Evolutionary conservation across 1,140 invertebrate species (phyloP).

Genomic region (Anoplolepis gracilipes): DNA sequence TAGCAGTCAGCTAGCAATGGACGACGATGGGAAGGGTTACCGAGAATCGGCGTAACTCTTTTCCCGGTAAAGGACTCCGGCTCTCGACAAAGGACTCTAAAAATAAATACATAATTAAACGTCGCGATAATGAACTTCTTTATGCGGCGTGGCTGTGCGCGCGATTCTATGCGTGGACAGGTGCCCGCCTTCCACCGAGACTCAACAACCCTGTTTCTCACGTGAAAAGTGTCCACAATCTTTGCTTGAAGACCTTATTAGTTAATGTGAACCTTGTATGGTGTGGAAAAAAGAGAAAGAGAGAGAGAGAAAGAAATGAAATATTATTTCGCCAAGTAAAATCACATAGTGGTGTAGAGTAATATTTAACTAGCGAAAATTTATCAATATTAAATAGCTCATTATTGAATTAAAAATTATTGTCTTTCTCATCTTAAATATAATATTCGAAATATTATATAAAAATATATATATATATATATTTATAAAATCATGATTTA

Average conservation of each 20-base stretch:
- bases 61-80: slow-evolving; percentile 77
- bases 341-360: no score
- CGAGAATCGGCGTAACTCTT: slow-evolving; percentile 82
- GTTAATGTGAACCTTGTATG: background rate
- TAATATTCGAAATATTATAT: no score
- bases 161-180: slow-evolving; percentile 43
- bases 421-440: no score
- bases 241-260: slow-evolving; percentile 6
- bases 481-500: no score
- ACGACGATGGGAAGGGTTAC: slow-evolving; percentile 75
- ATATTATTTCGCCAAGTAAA: background rate
- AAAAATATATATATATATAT: no score
- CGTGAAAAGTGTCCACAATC: background rate
- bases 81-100: slow-evolving; percentile 81
- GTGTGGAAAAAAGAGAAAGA: background rate
- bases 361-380: no score
- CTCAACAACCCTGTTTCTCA: slow-evolving; percentile 43
- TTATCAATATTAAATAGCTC: no score
- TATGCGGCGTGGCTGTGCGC: slow-evolving; percentile 71
- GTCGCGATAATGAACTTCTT: slow-evolving; percentile 83
- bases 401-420: no score
- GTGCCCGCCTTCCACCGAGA: slow-evolving; percentile 6
- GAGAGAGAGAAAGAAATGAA: background rate
- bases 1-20: slow-evolving; percentile 81
- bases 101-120: slow-evolving; percentile 85